Percentiles rank a stretch among this genome's conserved stretches.
Evolutionary conservation across 2,888 invertebrate genomes (phyloP).

Genomic region (Drosophila antonietae): DNA sequence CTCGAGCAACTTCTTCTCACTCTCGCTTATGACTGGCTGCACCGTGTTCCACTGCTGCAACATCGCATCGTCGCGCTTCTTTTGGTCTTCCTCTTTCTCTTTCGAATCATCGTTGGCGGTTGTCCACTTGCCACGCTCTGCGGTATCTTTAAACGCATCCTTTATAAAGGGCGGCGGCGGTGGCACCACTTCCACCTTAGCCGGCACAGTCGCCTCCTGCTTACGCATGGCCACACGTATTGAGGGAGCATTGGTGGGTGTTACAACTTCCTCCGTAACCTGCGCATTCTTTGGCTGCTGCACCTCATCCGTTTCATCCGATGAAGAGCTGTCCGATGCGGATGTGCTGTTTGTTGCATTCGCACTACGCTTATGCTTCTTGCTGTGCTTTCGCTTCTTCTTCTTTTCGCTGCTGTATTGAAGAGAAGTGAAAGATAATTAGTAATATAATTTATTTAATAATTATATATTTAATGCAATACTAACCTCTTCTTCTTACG

Average conservation of each 20-base stretch:
- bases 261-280: constrained; percentile 17
- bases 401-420: constrained; percentile 84
- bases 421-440: not conserved
- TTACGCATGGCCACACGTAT: constrained; percentile 88
- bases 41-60: constrained; percentile 87
- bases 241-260: constrained; percentile 85
- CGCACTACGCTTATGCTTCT: constrained; percentile 84
- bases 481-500: constrained; percentile 87
- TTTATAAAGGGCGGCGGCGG: constrained; percentile 66
- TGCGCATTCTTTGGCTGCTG: constrained; percentile 60
- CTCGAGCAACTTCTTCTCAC: constrained; percentile 87
- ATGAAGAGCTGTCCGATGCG: constrained; percentile 72
- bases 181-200: constrained; percentile 41
- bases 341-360: constrained; percentile 61
- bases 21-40: constrained; percentile 86
- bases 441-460: not conserved
- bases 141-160: constrained; percentile 31
- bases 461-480: not conserved
- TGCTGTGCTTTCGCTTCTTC: constrained; percentile 85
- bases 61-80: constrained; percentile 86
- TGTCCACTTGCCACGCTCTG: constrained; percentile 82
- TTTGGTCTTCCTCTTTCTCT: constrained; percentile 71
- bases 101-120: constrained; percentile 70
- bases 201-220: constrained; percentile 40
- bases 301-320: constrained; percentile 55